Percentiles rank a stretch among this genome's conserved stretches.
phyloP scores from a whole-genome alignment of 2,888 invertebrate genomes.

The Caenorhabditis sp. region DNA sequence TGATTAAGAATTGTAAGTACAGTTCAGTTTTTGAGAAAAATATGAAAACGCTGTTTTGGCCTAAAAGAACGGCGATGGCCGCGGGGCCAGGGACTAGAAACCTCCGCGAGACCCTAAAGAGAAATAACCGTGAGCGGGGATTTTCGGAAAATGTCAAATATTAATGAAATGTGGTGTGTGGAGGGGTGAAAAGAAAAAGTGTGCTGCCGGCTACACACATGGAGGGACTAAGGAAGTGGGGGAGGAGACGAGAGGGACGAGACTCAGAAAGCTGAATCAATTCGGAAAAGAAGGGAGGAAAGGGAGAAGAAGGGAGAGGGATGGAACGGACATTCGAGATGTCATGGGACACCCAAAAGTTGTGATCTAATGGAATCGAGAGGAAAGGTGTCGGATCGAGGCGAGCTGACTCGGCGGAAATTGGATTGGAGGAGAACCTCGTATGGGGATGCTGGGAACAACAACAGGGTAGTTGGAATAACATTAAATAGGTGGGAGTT shows the following conservation, averaged over 20 bases:
- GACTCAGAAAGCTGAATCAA: conserved; percentile 11
- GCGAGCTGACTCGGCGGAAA: neutral
- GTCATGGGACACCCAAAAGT: conserved; percentile 3
- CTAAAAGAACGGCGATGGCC: too few relatives aligned
- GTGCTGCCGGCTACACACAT: neutral
- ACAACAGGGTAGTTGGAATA: too few relatives aligned
- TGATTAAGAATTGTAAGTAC: too few relatives aligned
- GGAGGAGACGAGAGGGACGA: neutral
- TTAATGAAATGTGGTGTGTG: conserved; percentile 33
- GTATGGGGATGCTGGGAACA: too few relatives aligned
- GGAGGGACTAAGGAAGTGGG: conserved; percentile 15
- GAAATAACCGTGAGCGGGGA: neutral
- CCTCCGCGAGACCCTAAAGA: too few relatives aligned
- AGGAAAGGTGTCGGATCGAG: neutral
- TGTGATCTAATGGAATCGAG: conserved; percentile 1
- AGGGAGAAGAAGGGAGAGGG: conserved; percentile 2
- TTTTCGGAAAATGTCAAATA: conserved; percentile 25
- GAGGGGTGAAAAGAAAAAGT: conserved; percentile 6
- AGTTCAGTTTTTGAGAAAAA: too few relatives aligned
- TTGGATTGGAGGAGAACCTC: neutral
- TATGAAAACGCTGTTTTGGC: too few relatives aligned
- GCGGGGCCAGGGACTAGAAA: too few relatives aligned
- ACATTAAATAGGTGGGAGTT: neutral
- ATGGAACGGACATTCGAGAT: neutral
- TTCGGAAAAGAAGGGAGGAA: conserved; percentile 6